phyloP scores from a whole-genome alignment of 2,888 invertebrate species.

The Drosophila mayaguana region DNA sequence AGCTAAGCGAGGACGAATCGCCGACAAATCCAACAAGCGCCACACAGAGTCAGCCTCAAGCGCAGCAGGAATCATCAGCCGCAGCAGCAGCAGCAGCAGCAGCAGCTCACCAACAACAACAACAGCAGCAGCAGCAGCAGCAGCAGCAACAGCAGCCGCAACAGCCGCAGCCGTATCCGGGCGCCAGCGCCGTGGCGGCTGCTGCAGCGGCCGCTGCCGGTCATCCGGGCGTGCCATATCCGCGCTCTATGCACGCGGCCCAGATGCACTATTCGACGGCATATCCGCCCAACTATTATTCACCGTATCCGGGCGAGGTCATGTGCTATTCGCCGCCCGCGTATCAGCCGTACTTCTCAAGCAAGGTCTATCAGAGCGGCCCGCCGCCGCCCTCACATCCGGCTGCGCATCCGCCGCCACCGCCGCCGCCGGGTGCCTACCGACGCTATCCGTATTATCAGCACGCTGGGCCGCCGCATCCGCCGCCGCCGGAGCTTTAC shows the following conservation, averaged over 20 bases:
- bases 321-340: constrained; percentile 86
- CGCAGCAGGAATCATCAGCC: constrained; percentile 45
- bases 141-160: constrained; percentile 68
- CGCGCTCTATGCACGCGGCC: constrained; percentile 83
- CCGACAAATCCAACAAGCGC: constrained; percentile 35
- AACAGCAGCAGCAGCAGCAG: constrained; percentile 59
- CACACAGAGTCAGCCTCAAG: constrained; percentile 5
- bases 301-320: constrained; percentile 85
- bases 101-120: constrained; percentile 7
- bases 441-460: constrained; percentile 73
- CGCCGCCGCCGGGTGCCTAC: constrained; percentile 74
- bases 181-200: constrained; percentile 78
- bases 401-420: constrained; percentile 82
- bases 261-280: constrained; percentile 85
- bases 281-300: constrained; percentile 85
- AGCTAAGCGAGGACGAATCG: constrained; percentile 76
- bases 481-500: constrained; percentile 82
- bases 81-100: constrained; percentile 62
- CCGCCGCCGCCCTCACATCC: constrained; percentile 81
- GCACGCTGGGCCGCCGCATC: constrained; percentile 68
- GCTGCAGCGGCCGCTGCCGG: constrained; percentile 83
- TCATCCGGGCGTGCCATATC: constrained; percentile 83
- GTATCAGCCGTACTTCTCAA: constrained; percentile 86
- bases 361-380: constrained; percentile 86
- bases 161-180: constrained; percentile 80